These are phyloP conservation scores for Lontra canadensis DNA, from an alignment of 2,113 vertebrate genomes.

Conservation along the genomic window DNA sequence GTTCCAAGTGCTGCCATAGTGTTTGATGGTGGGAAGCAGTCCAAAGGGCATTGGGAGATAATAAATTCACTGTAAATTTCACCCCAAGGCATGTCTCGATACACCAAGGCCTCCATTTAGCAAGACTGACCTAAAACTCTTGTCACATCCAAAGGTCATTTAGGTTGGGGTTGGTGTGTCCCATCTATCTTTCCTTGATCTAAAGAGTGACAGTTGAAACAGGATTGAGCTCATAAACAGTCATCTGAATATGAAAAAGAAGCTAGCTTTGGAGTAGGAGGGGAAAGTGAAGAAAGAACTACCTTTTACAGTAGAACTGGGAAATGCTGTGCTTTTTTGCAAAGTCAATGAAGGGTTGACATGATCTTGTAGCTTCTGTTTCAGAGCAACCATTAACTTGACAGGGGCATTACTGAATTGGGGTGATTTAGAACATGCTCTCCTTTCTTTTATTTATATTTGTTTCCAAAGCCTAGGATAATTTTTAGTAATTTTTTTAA, in stretches of 20 bases:
- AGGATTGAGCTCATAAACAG: conserved; percentile 82
- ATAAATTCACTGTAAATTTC: conserved; percentile 90
- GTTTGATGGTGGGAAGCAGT: conserved; percentile 90
- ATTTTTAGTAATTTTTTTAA: neutral
- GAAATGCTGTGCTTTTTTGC: conserved; percentile 57
- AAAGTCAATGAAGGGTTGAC: neutral
- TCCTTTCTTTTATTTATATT: neutral
- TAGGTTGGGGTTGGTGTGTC: conserved; percentile 86
- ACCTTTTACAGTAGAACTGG: neutral
- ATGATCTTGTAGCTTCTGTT: conserved; percentile 2
- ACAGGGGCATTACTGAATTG: neutral
- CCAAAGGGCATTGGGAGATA: conserved; percentile 90
- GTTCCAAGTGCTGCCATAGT: conserved; percentile 88
- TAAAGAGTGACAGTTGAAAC: conserved; percentile 83
- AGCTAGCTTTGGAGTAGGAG: conserved; percentile 32
- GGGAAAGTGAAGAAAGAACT: neutral
- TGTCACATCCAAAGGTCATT: conserved; percentile 90
- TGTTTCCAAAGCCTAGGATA: neutral
- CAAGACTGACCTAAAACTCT: conserved; percentile 88
- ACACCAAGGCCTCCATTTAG: conserved; percentile 87
- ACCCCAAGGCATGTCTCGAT: conserved; percentile 86
- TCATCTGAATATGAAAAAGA: conserved; percentile 81
- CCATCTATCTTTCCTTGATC: conserved; percentile 85
- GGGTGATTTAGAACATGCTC: neutral
- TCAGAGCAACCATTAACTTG: neutral